Conservation (phyloP, 2,113 vertebrate genomes). For the Poeciliopsis retropinna region DNA sequence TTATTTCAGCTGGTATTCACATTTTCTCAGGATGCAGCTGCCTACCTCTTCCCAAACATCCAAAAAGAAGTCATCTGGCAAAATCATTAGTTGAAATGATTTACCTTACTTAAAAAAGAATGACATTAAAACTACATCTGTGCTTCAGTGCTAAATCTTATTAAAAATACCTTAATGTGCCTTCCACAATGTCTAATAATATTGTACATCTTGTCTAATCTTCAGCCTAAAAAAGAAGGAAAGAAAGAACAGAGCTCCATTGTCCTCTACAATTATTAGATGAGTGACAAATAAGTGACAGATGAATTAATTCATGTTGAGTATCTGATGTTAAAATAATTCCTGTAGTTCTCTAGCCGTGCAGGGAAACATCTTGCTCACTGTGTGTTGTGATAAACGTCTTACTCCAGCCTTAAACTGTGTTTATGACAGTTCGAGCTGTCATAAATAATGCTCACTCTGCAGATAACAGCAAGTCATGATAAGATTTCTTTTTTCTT, state of each 20-base stretch:
- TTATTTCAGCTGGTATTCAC: neutral
- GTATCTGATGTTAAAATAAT: neutral
- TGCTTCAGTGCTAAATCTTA: neutral
- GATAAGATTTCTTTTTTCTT: neutral
- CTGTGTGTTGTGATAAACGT: neutral
- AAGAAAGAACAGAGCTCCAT: neutral
- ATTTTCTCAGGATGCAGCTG: neutral
- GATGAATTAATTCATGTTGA: neutral
- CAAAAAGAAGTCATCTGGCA: neutral
- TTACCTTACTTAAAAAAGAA: neutral
- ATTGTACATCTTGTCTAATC: neutral
- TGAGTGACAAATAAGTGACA: neutral
- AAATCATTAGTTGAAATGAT: neutral
- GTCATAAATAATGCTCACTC: neutral
- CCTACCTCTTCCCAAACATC: neutral
- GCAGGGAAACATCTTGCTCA: neutral
- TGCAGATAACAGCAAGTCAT: neutral
- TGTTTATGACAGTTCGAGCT: neutral
- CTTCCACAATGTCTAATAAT: neutral
- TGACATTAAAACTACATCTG: neutral
- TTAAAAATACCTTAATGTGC: neutral
- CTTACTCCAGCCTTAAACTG: neutral
- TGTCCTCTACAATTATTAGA: neutral
- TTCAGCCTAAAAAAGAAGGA: neutral
- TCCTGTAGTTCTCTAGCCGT: neutral